Evolutionary conservation across 1,140 invertebrate genomes (phyloP).

Genomic region (Drosophila persimilis): DNA sequence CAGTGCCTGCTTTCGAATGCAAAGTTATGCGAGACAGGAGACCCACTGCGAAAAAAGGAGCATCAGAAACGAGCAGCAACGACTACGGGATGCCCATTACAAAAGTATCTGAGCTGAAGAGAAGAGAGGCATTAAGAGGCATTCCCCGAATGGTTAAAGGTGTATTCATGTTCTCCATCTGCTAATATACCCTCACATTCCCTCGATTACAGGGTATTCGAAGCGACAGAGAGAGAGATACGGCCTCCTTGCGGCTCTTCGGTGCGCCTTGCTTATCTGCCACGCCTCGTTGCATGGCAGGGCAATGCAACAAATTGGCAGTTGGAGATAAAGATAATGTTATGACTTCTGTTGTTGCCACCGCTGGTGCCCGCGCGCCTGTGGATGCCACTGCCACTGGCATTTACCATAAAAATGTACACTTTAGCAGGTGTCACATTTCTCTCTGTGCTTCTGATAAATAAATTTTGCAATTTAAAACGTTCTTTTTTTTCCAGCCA

Average conservation of each 20-base stretch:
- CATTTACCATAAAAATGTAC: constrained; percentile 48
- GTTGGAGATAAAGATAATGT: constrained; percentile 76
- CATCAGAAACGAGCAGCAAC: not conserved
- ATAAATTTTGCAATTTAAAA: constrained; percentile 66
- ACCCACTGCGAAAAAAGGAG: constrained; percentile 8
- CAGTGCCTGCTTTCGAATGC: constrained; percentile 53
- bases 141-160: too few species aligned
- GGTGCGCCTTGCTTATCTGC: constrained; percentile 48
- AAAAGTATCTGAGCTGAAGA: too few species aligned
- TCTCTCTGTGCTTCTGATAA: constrained; percentile 53
- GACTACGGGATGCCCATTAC: too few species aligned
- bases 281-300: constrained; percentile 32
- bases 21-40: constrained; percentile 66
- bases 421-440: constrained; percentile 79
- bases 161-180: too few species aligned
- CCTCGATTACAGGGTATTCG: too few species aligned
- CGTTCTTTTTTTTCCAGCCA: not conserved
- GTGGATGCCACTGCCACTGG: constrained; percentile 4
- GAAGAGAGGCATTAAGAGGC: too few species aligned
- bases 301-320: constrained; percentile 66
- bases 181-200: too few species aligned
- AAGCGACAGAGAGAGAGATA: too few species aligned
- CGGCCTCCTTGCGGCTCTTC: constrained; percentile 6
- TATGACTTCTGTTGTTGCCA: constrained; percentile 58
- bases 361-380: constrained; percentile 6